A percentile compares a stretch with the other conserved stretches of the same genome.
Conservation (phyloP, 2,797 vertebrate species). For the Thunnus albacares region DNA sequence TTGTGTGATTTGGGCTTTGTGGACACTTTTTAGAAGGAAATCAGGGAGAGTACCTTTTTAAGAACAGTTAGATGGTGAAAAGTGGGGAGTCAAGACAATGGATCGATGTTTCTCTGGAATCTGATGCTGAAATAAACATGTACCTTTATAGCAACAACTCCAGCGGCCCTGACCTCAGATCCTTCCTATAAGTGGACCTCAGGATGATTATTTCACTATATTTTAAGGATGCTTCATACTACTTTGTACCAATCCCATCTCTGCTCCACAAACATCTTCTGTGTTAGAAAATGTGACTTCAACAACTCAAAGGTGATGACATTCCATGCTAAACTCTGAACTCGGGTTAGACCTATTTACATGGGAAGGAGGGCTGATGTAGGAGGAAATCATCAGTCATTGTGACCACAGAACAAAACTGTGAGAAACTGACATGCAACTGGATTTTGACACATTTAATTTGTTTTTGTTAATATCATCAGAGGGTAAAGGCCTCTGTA, state of each 20-base stretch:
- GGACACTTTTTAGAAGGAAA: slow-evolving; percentile 14
- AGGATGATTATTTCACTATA: neutral
- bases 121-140: neutral
- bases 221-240: neutral
- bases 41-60: slow-evolving; percentile 32
- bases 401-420: neutral
- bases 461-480: slow-evolving; percentile 4
- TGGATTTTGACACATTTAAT: neutral
- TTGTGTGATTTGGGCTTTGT: neutral
- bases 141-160: neutral
- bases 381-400: neutral
- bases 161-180: neutral
- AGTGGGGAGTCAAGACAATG: neutral
- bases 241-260: neutral
- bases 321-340: neutral
- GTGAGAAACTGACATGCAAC: neutral
- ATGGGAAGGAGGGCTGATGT: neutral
- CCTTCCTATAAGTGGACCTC: neutral
- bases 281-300: neutral
- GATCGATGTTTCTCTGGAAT: neutral
- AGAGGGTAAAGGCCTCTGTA: neutral
- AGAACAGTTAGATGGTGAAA: slow-evolving; percentile 10
- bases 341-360: slow-evolving; percentile 8
- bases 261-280: neutral
- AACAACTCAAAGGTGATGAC: neutral